Conservation (phyloP, 2,888 invertebrate species). For the Erebia aethiops region DNA sequence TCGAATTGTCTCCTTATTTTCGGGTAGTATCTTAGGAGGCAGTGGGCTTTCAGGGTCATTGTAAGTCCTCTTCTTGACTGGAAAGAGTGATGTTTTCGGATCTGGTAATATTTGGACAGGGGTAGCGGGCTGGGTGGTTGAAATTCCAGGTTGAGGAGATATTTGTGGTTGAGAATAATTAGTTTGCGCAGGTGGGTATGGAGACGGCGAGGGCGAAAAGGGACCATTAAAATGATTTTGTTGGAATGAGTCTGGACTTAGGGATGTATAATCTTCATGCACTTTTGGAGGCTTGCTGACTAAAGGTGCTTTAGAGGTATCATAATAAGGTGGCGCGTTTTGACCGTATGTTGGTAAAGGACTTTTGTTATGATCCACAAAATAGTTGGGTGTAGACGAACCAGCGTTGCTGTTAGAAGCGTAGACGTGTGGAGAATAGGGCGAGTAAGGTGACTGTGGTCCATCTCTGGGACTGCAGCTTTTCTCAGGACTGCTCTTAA, state of each 20-base stretch:
- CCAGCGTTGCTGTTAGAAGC: conserved; percentile 65
- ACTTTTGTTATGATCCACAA: conserved; percentile 74
- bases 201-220: conserved; percentile 66
- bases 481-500: conserved; percentile 92
- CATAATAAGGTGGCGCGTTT: conserved; percentile 83
- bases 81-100: conserved; percentile 77
- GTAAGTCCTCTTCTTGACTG: conserved; percentile 85
- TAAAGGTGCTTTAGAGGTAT: conserved; percentile 78
- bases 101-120: conserved; percentile 56
- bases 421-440: conserved; percentile 77
- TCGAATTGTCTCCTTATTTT: conserved; percentile 50
- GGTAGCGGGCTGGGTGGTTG: conserved; percentile 37
- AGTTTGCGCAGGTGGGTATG: conserved; percentile 64
- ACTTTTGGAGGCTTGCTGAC: conserved; percentile 74
- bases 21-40: conserved; percentile 56
- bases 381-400: conserved; percentile 70
- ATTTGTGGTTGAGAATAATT: conserved; percentile 63
- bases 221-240: conserved; percentile 74
- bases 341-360: conserved; percentile 72
- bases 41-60: conserved; percentile 73
- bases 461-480: conserved; percentile 91
- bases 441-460: conserved; percentile 79
- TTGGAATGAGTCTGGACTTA: conserved; percentile 81
- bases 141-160: conserved; percentile 56
- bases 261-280: conserved; percentile 81